Evolutionary conservation across 2,888 invertebrate genomes (phyloP).

Genomic region (Noctua janthe): DNA sequence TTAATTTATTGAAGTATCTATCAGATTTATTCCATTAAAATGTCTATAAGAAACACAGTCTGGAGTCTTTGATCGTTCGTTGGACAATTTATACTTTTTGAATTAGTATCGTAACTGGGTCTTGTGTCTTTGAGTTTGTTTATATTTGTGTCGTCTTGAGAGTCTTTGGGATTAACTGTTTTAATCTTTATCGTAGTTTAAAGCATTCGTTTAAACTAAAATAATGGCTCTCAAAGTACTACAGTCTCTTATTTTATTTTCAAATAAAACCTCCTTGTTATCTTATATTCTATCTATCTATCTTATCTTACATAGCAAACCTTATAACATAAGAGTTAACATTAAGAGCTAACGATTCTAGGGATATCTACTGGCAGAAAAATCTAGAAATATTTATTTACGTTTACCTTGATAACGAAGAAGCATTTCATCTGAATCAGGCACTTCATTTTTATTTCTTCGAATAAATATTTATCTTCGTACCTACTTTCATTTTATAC

Average conservation of each 20-base stretch:
- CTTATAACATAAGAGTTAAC: too few relatives aligned
- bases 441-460: constrained; percentile 32
- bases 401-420: neutral
- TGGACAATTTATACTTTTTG: constrained; percentile 23
- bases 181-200: neutral
- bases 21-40: constrained; percentile 35
- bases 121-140: constrained; percentile 5
- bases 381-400: neutral
- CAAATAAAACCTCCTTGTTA: neutral
- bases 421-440: constrained; percentile 31
- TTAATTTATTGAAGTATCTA: constrained; percentile 43
- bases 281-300: neutral
- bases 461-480: constrained; percentile 45
- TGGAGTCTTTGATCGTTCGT: constrained; percentile 10
- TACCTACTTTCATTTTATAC: constrained; percentile 32
- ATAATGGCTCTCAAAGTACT: neutral
- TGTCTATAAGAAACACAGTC: constrained; percentile 25
- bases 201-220: neutral
- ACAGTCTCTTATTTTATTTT: neutral
- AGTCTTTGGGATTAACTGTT: neutral
- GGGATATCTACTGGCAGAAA: neutral
- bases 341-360: neutral
- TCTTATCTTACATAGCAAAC: neutral
- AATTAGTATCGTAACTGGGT: constrained; percentile 2
- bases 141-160: neutral